Conservation (phyloP, 2,113 vertebrate species). For the Nothobranchius furzeri region DNA sequence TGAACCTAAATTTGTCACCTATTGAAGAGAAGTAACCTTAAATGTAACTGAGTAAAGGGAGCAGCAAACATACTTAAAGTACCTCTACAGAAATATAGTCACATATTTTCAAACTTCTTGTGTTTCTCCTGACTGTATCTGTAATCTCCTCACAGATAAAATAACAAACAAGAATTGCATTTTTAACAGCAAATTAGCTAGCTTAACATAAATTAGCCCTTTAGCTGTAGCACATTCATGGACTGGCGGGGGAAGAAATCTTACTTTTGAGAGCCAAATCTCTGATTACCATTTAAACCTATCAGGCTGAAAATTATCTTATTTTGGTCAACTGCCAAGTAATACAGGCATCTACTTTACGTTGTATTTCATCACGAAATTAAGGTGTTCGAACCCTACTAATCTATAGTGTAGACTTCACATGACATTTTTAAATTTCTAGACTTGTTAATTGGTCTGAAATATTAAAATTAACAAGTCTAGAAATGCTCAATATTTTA, state of each 20-base stretch:
- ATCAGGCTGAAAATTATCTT: background rate
- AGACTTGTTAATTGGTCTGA: conserved; percentile 20
- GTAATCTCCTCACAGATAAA: no score
- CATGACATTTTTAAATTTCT: conserved; percentile 49
- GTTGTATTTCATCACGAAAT: conserved; percentile 38
- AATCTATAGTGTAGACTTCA: conserved; percentile 39
- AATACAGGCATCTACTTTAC: background rate
- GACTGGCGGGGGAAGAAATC: background rate
- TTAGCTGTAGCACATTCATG: background rate
- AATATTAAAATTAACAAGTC: conserved; percentile 5
- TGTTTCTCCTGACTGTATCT: no score
- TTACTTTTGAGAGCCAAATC: background rate
- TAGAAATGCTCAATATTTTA: no score
- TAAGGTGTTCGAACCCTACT: conserved; percentile 39
- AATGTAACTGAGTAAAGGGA: no score
- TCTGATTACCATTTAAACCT: background rate
- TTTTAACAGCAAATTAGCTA: background rate
- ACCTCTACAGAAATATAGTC: no score
- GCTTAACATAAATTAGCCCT: background rate
- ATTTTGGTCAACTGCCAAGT: background rate
- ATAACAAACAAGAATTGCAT: no score
- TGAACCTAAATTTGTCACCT: no score
- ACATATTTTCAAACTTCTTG: no score
- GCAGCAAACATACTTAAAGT: no score
- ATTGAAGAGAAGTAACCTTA: no score